These are phyloP conservation scores for Goniozus legneri DNA, from an alignment of 1,140 invertebrate genomes.

Conservation along the genomic window DNA sequence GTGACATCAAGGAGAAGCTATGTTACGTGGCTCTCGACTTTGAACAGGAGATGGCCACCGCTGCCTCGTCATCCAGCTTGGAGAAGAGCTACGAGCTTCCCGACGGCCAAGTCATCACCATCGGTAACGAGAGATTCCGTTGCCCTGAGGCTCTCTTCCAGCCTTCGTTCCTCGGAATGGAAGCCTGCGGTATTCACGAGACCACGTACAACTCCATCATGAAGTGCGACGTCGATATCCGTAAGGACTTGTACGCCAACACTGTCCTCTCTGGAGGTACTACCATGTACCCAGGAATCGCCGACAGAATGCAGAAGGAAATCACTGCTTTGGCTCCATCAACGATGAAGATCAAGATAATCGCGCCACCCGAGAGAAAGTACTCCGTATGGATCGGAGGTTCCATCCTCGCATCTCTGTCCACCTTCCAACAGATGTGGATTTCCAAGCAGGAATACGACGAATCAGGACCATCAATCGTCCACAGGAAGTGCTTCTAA, in stretches of 20 bases:
- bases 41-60: conserved; percentile 93
- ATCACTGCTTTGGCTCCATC: conserved; percentile 71
- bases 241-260: conserved; percentile 94
- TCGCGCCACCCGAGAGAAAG: conserved; percentile 80
- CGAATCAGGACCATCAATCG: conserved; percentile 89
- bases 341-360: conserved; percentile 81
- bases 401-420: conserved; percentile 80
- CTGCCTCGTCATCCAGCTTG: conserved; percentile 83
- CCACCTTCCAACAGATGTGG: conserved; percentile 93
- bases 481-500: conserved; percentile 97
- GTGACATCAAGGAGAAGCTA: conserved; percentile 92
- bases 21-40: conserved; percentile 91
- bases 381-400: conserved; percentile 86
- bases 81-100: conserved; percentile 94
- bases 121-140: conserved; percentile 95
- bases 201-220: conserved; percentile 96
- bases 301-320: conserved; percentile 76
- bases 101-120: conserved; percentile 95
- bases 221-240: conserved; percentile 93
- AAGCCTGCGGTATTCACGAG: conserved; percentile 91
- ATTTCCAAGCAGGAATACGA: conserved; percentile 96
- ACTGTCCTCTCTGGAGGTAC: conserved; percentile 94
- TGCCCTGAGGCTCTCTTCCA: conserved; percentile 97
- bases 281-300: conserved; percentile 92
- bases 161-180: conserved; percentile 93